Evolutionary conservation across 2,888 invertebrate species (phyloP).

Genomic region (Allolobophora icterica): DNA sequence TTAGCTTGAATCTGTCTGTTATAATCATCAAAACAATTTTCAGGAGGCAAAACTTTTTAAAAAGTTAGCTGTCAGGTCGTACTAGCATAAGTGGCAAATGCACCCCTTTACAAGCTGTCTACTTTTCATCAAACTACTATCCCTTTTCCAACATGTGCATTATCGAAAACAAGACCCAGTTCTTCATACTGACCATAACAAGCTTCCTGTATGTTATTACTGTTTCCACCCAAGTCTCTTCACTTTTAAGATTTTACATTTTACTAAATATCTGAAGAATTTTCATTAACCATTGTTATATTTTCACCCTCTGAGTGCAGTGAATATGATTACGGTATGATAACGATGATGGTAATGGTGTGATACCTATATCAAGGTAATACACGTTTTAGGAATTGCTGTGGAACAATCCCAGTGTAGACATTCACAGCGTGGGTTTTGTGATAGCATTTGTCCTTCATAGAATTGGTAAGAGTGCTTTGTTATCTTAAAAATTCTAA

Average conservation of each 20-base stretch:
- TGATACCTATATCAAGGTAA: no score
- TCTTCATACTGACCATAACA: no score
- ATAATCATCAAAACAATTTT: no score
- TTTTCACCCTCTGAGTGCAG: neutral
- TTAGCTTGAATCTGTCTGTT: no score
- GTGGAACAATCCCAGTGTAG: constrained; percentile 74
- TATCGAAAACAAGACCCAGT: no score
- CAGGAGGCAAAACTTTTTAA: no score
- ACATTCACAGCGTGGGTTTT: constrained; percentile 74
- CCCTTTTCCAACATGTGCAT: no score
- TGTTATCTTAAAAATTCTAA: neutral
- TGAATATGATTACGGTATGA: neutral
- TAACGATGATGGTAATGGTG: neutral
- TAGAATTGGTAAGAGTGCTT: constrained; percentile 74
- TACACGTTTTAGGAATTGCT: constrained; percentile 69
- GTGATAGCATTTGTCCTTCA: constrained; percentile 79
- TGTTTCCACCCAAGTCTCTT: neutral
- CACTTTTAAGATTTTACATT: neutral
- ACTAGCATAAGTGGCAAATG: no score
- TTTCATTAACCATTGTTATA: neutral
- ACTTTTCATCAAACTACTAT: no score
- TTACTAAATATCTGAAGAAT: neutral
- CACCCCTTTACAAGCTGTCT: no score
- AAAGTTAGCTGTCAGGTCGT: no score
- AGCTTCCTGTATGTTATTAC: no score